Evolutionary conservation across 2,888 invertebrate genomes (phyloP), one percentile per base, ranked within the genome.

Genomic region (Xylophagus ater): DNA sequence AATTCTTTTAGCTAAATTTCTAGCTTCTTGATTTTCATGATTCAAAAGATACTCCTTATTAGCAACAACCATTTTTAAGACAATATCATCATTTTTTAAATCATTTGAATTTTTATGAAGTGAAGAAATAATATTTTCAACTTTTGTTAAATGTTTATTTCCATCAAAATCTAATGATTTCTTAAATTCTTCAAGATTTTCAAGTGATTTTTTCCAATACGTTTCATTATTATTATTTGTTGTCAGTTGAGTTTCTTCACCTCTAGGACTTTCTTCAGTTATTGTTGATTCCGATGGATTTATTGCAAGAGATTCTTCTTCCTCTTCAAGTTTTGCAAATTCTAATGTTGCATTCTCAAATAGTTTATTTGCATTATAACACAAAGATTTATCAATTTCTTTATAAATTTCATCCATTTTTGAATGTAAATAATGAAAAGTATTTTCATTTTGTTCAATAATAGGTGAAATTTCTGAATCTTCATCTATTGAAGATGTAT

Each of bases 21-120:
- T n/a, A 3, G 40, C 40, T 25, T 40, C 35, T n/a, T n/a, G 24
- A 9, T 40, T 35, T 19, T 29, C 20, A 35, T 40, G 40, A 31
- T 35, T 40, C 4, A 40, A 30, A 8, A 40, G 24, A 35, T 40
- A 20, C 5, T 35, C 21, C 13, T 40, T 40, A 31, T 40, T 23
- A 9, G 30, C 26, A 12, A 31, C 17, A 12, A 35, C 34, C 9
- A 40, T 6, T 21, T 40, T 28, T 13, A 35, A 31, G n/a, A 40
- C 18, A 10, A 19, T 12, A 28, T 34, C 21, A 13, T 34, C 24
- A n/a, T 13, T 21, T 19, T 25, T 20, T 14, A 7, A 9, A 24
- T 10, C 25, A 25, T 29, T 10, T 4, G 4, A 10, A 12, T 3
- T 5, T 13, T 13, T 14, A 25, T 13, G 24, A 3, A 25, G 15